Evolutionary conservation across 1,140 invertebrate species (phyloP).

Genomic region (Luehdorfia chinensis): DNA sequence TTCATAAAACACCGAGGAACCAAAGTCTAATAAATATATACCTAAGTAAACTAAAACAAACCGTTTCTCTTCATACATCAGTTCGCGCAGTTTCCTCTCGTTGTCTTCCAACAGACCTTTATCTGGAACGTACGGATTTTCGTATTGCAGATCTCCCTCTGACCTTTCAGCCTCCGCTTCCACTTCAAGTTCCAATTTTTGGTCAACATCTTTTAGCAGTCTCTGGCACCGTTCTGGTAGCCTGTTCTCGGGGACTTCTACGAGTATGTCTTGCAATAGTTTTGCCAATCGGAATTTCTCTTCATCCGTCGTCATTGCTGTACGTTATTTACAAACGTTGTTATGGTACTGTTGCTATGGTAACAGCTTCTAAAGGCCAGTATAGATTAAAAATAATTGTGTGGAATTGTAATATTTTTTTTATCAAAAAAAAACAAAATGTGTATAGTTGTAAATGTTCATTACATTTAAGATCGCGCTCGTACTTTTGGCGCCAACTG

Average conservation of each 20-base stretch:
- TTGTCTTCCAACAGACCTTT: constrained; percentile 43
- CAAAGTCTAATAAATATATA: background rate
- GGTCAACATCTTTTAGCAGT: constrained; percentile 42
- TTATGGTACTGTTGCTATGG: background rate
- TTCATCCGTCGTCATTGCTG: constrained; percentile 56
- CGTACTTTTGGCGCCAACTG: too few species aligned
- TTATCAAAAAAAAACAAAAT: too few species aligned
- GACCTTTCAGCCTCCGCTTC: constrained; percentile 26
- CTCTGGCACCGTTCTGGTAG: constrained; percentile 43
- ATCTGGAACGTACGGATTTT: constrained; percentile 55
- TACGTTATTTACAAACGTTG: background rate
- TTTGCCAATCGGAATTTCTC: constrained; percentile 56
- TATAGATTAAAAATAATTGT: too few species aligned
- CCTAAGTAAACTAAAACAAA: constrained; percentile 18
- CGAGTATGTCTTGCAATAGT: constrained; percentile 47
- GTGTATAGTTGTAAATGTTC: too few species aligned
- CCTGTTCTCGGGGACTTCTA: constrained; percentile 51
- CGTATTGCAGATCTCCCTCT: constrained; percentile 18
- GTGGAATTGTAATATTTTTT: too few species aligned
- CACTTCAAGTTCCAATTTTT: constrained; percentile 36
- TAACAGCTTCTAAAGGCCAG: too few species aligned
- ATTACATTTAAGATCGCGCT: too few species aligned
- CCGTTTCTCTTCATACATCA: constrained; percentile 41
- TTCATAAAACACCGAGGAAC: too few species aligned
- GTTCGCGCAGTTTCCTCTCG: constrained; percentile 44